A percentile compares a stretch with the other conserved stretches of the same genome.
These are phyloP conservation scores for Helogale parvula DNA, from an alignment of 2,113 vertebrate species.

Conservation along the genomic window DNA sequence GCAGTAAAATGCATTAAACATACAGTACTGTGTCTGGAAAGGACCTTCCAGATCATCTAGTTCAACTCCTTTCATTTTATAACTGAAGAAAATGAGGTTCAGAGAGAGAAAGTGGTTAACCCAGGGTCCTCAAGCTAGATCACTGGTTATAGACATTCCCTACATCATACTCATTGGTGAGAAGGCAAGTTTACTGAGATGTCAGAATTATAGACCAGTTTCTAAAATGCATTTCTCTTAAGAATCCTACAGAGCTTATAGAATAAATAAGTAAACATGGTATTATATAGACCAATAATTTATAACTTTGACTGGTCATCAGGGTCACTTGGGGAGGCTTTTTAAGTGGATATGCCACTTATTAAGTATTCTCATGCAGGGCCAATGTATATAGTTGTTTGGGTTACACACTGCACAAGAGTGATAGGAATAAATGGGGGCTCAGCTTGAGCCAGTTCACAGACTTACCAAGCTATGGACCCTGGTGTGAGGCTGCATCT, in stretches of 20 bases:
- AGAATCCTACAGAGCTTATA: background rate
- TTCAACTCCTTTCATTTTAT: conserved; percentile 40
- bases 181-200: background rate
- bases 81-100: conserved; percentile 15
- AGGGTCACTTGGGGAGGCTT: background rate
- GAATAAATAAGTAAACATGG: background rate
- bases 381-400: background rate
- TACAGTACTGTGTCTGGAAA: conserved; percentile 2
- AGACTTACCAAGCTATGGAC: background rate
- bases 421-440: background rate
- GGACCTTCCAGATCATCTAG: conserved; percentile 13
- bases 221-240: background rate
- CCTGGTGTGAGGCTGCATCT: background rate
- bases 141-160: background rate
- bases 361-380: background rate
- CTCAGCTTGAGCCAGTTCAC: background rate
- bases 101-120: background rate
- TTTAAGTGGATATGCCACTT: background rate
- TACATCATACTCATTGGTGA: conserved; percentile 26
- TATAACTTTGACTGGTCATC: background rate
- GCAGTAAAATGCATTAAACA: conserved; percentile 43
- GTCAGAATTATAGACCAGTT: background rate
- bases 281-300: background rate
- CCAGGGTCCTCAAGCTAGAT: background rate
- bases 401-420: background rate